These are phyloP conservation scores for Enteromius viviparus DNA, from an alignment of 2,797 vertebrate genomes.

Conservation along the genomic window DNA sequence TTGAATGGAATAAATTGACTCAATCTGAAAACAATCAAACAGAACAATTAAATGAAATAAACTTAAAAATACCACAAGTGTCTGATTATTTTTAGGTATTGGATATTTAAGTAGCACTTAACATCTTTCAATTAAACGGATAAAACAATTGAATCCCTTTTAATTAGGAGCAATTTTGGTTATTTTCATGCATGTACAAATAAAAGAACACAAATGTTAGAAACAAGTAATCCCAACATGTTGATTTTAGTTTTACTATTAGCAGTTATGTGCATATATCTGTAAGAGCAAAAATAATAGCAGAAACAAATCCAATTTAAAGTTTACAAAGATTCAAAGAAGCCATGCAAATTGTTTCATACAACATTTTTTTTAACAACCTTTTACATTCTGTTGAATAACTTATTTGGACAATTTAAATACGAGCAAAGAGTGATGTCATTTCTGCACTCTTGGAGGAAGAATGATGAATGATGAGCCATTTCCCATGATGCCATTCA, in stretches of 20 bases:
- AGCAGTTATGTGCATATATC: background rate
- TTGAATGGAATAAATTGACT: background rate
- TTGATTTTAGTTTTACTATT: background rate
- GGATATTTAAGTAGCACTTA: background rate
- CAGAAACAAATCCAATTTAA: background rate
- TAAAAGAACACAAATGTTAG: background rate
- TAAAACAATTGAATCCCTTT: background rate
- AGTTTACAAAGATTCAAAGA: background rate
- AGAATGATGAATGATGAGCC: constrained; percentile 10
- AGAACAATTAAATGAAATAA: background rate
- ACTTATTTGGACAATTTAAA: background rate
- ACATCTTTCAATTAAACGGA: background rate
- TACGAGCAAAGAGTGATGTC: background rate
- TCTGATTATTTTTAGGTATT: background rate
- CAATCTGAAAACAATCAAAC: background rate
- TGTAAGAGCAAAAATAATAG: background rate
- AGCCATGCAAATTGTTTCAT: background rate
- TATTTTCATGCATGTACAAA: background rate
- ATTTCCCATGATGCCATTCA: constrained; percentile 36
- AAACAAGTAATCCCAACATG: background rate
- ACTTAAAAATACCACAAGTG: background rate
- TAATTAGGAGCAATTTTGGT: background rate
- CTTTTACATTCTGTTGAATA: background rate
- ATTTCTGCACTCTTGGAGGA: constrained; percentile 9
- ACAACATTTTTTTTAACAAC: background rate